Percentiles rank a stretch among this genome's conserved stretches.
Conservation (phyloP, 2,797 vertebrate species). For the Gastrophryne carolinensis region DNA sequence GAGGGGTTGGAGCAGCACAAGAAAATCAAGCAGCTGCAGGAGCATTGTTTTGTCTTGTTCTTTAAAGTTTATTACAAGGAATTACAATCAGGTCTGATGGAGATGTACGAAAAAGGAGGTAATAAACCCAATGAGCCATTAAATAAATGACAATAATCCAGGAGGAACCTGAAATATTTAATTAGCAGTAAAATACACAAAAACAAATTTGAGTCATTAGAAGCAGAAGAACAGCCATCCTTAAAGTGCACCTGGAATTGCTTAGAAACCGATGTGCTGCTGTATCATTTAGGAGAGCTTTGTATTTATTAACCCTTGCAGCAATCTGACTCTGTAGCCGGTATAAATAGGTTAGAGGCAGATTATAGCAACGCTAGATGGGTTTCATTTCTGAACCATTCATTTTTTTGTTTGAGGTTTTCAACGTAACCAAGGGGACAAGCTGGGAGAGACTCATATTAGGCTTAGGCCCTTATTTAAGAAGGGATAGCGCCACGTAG, state of each 20-base stretch:
- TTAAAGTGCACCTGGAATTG: not conserved
- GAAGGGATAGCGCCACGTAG: too few species aligned
- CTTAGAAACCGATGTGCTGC: too few species aligned
- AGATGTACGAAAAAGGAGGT: constrained; percentile 48
- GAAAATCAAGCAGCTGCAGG: constrained; percentile 21
- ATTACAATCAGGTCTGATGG: constrained; percentile 38
- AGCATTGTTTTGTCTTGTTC: constrained; percentile 39
- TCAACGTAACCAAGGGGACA: too few species aligned
- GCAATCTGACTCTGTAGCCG: too few species aligned
- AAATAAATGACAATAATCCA: constrained; percentile 42
- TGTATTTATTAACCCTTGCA: too few species aligned
- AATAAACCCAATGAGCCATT: constrained; percentile 40
- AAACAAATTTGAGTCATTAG: not conserved
- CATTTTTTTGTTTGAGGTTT: too few species aligned
- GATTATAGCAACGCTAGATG: too few species aligned
- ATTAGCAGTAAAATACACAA: constrained; percentile 41
- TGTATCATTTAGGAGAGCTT: too few species aligned
- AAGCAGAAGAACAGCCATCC: not conserved
- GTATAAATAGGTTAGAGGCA: too few species aligned
- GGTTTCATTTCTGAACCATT: too few species aligned
- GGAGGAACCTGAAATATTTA: constrained; percentile 45
- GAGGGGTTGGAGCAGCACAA: not conserved
- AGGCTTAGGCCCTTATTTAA: too few species aligned
- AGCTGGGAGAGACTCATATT: too few species aligned
- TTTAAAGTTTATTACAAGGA: constrained; percentile 35